Evolutionary conservation across 2,113 vertebrate genomes (phyloP).

Genomic region (Hystrix brachyura): DNA sequence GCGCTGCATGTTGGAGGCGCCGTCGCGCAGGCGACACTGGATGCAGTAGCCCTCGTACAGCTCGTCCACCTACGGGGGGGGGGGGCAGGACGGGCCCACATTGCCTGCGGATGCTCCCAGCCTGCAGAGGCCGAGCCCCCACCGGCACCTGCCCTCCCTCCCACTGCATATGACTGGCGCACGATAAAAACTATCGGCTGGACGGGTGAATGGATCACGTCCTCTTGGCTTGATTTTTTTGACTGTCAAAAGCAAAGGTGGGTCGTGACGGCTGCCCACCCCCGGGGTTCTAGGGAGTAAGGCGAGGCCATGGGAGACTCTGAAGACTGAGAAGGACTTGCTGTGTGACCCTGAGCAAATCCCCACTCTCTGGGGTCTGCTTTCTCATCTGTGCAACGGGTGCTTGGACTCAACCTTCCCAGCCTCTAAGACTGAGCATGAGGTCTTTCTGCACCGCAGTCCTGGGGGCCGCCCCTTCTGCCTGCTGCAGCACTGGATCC

Average conservation of each 20-base stretch:
- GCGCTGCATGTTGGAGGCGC: slow-evolving; percentile 95
- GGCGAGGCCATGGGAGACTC: accelerated
- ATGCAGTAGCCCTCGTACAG: slow-evolving; percentile 96
- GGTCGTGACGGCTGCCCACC: too few species aligned
- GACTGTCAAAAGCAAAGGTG: accelerated
- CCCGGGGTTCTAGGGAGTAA: background rate
- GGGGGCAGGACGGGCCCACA: background rate
- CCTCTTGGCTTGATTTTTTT: background rate
- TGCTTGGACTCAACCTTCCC: background rate
- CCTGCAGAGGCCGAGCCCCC: too few species aligned
- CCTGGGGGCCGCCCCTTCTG: background rate
- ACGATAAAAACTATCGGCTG: background rate
- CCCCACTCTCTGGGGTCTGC: background rate
- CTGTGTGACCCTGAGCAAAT: background rate
- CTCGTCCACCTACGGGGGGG: slow-evolving; percentile 93
- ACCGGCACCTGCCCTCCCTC: background rate
- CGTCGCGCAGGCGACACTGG: slow-evolving; percentile 95
- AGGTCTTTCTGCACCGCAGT: background rate
- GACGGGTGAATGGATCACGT: accelerated
- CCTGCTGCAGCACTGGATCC: too few species aligned
- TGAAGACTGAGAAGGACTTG: background rate
- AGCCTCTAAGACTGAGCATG: accelerated
- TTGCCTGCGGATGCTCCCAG: background rate
- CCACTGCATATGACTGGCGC: background rate
- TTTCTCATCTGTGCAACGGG: background rate